Percentiles rank a stretch among this genome's conserved stretches.
phyloP scores from a whole-genome alignment of 2,113 vertebrate genomes.

The Eulemur rufifrons region DNA sequence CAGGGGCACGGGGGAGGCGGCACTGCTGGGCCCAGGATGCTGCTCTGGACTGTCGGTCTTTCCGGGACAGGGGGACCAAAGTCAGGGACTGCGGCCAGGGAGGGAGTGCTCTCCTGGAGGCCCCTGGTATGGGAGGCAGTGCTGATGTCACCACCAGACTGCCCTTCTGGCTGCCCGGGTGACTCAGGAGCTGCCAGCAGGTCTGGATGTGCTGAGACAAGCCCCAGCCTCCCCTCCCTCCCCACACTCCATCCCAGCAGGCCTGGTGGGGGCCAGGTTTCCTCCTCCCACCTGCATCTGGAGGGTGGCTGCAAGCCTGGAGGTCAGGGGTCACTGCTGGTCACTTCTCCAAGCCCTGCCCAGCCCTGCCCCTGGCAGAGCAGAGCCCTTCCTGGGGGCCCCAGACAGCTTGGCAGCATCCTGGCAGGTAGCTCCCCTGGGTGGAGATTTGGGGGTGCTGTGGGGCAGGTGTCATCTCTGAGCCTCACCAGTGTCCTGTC shows the following conservation, averaged over 20 bases:
- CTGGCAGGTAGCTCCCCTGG: background rate
- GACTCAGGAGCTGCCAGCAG: conserved; percentile 48
- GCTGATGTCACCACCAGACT: background rate
- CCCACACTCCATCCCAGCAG: background rate
- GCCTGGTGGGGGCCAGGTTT: background rate
- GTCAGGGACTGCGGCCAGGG: background rate
- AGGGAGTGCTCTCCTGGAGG: background rate
- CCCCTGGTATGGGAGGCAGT: background rate
- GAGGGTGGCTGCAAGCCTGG: background rate
- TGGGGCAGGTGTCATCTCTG: background rate
- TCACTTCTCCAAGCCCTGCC: background rate
- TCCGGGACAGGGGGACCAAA: background rate
- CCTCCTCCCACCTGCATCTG: background rate
- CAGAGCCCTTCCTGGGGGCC: background rate
- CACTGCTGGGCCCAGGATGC: background rate
- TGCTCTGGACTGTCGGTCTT: background rate
- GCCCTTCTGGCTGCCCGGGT: background rate
- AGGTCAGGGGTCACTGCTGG: background rate
- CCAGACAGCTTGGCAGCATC: background rate
- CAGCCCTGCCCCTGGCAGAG: background rate
- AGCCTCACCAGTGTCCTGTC: background rate
- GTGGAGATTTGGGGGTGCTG: background rate
- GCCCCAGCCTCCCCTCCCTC: background rate
- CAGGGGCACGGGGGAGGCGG: background rate
- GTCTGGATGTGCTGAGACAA: conserved; percentile 37